Base-by-base conservation (phyloP, 2,797 vertebrate species). In the Rachycentron canadum region DNA sequence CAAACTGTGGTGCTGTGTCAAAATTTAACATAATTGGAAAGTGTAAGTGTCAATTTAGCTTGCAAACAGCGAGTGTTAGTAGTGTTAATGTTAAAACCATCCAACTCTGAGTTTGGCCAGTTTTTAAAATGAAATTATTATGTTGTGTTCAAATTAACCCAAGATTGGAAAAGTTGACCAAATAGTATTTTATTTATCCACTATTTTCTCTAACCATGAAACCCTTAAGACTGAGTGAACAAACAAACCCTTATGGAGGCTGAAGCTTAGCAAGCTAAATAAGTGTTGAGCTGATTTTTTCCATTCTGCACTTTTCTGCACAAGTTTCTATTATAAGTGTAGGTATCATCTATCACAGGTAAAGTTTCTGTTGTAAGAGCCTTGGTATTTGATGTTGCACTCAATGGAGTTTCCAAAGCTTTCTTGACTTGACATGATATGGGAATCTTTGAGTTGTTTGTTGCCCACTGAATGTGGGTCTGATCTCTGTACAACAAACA, bases 21-120 rank as follows among this genome's bases (percentile, higher is more conserved):
- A 80, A 77, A 71, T 74, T 3, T 23, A 43, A 58, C 47, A 62
- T 50, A 60, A 78, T 56, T 65, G 76, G 23, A 74, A 75, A 73
- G 38, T 72, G 19, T 53, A 55, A 80, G 53, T 62, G 61, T 58
- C 49, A 57, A 26, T 68, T 73, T 32, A 34, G 53, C 47, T 30
- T 0, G 7, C 49, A 72, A n/a, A 70, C 47, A 76, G 56, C 41
- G 1, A 8, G n/a, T 58, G 19, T 28, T 40, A 52, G 28, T 16
- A 7, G 13, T 25, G 23, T 10, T 13, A 36, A 34, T 40, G n/a
- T 43, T 23, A 26, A 78, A 16, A 53, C 8, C 17, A 62, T 40
- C 25, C 25, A 68, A 56, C 14, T 66, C 34, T 13, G 21, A 21
- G 7, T 36, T 26, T 25, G 16, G 19, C 28, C n/a, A 52, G 13